A percentile compares a stretch with the other conserved stretches of the same genome.
These are phyloP conservation scores for Mycetomoellerius zeteki DNA, from an alignment of 1,140 invertebrate genomes.

Conservation along the genomic window DNA sequence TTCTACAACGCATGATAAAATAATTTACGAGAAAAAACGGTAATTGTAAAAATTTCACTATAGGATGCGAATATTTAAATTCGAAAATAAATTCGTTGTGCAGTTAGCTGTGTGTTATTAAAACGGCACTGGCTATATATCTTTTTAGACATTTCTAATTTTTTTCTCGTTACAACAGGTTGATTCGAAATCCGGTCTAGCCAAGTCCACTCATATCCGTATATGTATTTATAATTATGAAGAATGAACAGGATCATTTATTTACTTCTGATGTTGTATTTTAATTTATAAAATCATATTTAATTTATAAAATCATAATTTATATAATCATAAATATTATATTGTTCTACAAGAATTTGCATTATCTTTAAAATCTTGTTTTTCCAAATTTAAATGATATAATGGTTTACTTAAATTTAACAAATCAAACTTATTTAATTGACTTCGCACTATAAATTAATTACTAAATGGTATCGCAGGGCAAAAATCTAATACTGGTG, in stretches of 20 bases:
- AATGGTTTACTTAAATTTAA: background rate
- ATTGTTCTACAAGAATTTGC: background rate
- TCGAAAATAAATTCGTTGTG: background rate
- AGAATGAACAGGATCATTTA: background rate
- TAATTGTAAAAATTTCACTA: slow-evolving; percentile 16
- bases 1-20: background rate
- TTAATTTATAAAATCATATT: background rate
- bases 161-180: background rate
- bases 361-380: background rate
- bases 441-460: background rate
- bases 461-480: background rate
- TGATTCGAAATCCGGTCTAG: background rate
- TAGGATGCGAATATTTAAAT: background rate
- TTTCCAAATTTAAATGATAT: background rate
- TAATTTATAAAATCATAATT: background rate
- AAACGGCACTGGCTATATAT: background rate
- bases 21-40: background rate
- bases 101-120: background rate
- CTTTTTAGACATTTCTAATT: slow-evolving; percentile 22
- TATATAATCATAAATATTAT: background rate
- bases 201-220: too few species aligned
- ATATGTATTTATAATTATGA: background rate
- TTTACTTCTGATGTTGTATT: background rate
- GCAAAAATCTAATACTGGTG: background rate
- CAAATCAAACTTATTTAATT: slow-evolving; percentile 1